Percentiles rank a stretch among this genome's conserved stretches.
These are phyloP conservation scores for Boulengeromyrus knoepffleri DNA, from an alignment of 2,113 vertebrate genomes.

Conservation along the genomic window DNA sequence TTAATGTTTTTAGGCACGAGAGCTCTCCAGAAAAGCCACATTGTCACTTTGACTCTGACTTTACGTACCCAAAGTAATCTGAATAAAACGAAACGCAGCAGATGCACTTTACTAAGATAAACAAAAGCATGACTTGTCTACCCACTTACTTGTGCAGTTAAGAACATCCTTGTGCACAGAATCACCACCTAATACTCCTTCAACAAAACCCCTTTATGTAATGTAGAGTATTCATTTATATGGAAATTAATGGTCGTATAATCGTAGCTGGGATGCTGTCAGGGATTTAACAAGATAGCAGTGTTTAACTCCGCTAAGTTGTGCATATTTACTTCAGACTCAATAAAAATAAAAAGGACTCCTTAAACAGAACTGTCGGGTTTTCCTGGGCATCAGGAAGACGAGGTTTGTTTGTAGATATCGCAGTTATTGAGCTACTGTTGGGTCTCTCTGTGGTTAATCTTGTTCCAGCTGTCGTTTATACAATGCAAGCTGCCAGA, in stretches of 20 bases:
- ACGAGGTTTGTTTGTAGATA: background rate
- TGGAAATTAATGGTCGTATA: background rate
- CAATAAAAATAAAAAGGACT: background rate
- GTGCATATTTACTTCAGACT: constrained; percentile 3
- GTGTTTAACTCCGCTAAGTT: background rate
- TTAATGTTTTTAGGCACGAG: background rate
- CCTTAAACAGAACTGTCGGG: background rate
- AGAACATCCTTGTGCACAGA: background rate
- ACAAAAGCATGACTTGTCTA: background rate
- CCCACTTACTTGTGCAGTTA: background rate
- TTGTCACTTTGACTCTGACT: background rate
- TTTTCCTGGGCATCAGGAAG: background rate
- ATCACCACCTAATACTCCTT: background rate
- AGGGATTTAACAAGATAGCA: background rate
- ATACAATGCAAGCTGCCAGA: background rate
- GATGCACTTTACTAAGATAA: background rate
- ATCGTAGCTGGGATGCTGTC: background rate
- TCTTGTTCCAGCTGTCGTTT: background rate
- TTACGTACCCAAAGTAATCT: background rate
- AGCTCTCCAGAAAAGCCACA: background rate
- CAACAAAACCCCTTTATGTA: constrained; percentile 3
- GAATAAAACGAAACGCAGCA: background rate
- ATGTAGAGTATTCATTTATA: background rate
- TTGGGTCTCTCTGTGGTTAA: background rate
- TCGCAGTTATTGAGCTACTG: background rate